These are phyloP conservation scores for Tokudaia muenninki DNA, from an alignment of 2,797 vertebrate genomes.

Conservation along the genomic window DNA sequence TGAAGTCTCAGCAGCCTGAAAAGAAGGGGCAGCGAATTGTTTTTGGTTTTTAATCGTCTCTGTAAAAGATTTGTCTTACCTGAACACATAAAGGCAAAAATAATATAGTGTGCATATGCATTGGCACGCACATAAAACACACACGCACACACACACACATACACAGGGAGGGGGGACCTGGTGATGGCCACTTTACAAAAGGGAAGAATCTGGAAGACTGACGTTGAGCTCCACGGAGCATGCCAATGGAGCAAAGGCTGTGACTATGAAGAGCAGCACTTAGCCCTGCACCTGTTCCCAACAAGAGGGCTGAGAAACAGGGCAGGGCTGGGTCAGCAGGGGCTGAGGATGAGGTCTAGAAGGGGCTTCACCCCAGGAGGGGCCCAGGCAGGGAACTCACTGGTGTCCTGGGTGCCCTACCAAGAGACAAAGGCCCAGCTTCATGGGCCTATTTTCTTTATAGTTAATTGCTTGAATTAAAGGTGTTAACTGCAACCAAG, in stretches of 20 bases:
- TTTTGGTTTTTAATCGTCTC: constrained; percentile 86
- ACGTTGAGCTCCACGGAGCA: constrained; percentile 88
- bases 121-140: constrained; percentile 50
- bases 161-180: constrained; percentile 91
- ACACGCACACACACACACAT: background rate
- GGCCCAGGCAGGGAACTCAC: constrained; percentile 45
- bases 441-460: constrained; percentile 46
- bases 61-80: constrained; percentile 99
- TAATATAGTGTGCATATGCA: constrained; percentile 86
- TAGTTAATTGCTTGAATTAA: constrained; percentile 71
- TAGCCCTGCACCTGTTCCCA: constrained; percentile 76
- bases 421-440: constrained; percentile 71
- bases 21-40: constrained; percentile 30
- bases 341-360: constrained; percentile 77
- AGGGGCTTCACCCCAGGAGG: constrained; percentile 60
- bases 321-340: constrained; percentile 75
- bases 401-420: constrained; percentile 62
- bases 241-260: constrained; percentile 85
- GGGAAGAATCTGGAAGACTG: constrained; percentile 92
- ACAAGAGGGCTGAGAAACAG: constrained; percentile 69
- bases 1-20: constrained; percentile 48
- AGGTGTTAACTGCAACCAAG: constrained; percentile 51
- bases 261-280: constrained; percentile 84
- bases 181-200: constrained; percentile 99
- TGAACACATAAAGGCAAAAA: constrained; percentile 98